Conservation (phyloP, 2,113 vertebrate genomes). For the human (Homo sapiens) region DNA sequence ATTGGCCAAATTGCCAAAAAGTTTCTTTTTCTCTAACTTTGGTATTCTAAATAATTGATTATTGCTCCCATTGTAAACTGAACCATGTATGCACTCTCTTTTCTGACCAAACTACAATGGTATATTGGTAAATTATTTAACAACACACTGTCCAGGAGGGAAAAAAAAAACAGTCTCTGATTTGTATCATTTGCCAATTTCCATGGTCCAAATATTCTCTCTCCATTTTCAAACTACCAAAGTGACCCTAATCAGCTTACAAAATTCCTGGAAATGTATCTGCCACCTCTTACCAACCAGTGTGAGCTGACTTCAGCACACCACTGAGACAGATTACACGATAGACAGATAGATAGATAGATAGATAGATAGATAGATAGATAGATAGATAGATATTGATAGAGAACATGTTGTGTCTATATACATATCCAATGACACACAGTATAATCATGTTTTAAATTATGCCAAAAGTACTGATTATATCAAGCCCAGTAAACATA, state of each 20-base stretch:
- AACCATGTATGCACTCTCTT: neutral
- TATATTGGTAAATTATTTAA: constrained; percentile 17
- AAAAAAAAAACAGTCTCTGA: neutral
- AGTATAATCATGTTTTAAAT: neutral
- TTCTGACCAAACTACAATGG: neutral
- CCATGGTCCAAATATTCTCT: neutral
- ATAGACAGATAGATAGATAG: neutral
- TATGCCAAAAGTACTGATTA: neutral
- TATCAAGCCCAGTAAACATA: neutral
- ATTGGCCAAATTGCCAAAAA: neutral
- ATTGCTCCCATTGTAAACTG: neutral
- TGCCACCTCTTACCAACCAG: neutral
- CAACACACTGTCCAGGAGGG: neutral
- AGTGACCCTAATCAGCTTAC: neutral
- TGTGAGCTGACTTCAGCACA: neutral
- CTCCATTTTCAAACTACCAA: neutral
- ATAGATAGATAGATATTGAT: neutral
- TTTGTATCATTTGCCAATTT: neutral
- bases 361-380: neutral
- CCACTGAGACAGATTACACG: neutral
- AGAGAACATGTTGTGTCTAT: neutral
- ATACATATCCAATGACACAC: neutral
- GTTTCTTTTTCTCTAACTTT: neutral
- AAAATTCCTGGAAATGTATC: neutral
- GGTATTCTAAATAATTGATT: neutral